phyloP scores from a whole-genome alignment of 2,113 vertebrate species.

The Caretta caretta region DNA sequence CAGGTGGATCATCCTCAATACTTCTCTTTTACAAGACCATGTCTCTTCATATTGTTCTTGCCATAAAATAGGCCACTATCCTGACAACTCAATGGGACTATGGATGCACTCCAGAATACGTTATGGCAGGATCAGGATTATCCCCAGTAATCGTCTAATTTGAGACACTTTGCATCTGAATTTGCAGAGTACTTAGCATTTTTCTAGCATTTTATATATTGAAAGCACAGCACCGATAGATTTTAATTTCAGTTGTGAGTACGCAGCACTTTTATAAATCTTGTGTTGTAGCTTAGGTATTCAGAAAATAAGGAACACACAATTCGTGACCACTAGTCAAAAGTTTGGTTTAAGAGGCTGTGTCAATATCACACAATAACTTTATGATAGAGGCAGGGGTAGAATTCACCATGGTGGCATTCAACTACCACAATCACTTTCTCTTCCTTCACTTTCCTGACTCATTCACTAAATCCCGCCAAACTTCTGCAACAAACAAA shows the following conservation, averaged over 20 bases:
- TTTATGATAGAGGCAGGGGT: background rate
- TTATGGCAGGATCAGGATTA: background rate
- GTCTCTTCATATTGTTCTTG: background rate
- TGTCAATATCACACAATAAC: background rate
- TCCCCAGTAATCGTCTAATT: background rate
- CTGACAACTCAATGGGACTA: background rate
- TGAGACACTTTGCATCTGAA: background rate
- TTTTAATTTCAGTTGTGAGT: background rate
- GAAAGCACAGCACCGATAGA: background rate
- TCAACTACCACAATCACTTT: background rate
- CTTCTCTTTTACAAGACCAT: background rate
- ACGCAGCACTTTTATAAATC: background rate
- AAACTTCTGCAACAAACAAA: background rate
- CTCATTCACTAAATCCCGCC: background rate
- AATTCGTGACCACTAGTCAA: background rate
- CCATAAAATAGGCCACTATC: background rate
- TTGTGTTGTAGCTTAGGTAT: background rate
- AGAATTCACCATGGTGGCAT: too few relatives aligned
- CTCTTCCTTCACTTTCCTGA: background rate
- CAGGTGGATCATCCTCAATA: background rate
- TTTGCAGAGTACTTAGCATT: background rate
- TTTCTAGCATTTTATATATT: background rate
- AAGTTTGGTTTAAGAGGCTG: background rate
- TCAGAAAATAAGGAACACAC: background rate
- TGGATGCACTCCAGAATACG: background rate